Base-by-base conservation (phyloP, 2,888 invertebrate species). In the Trichopria drosophilae region DNA sequence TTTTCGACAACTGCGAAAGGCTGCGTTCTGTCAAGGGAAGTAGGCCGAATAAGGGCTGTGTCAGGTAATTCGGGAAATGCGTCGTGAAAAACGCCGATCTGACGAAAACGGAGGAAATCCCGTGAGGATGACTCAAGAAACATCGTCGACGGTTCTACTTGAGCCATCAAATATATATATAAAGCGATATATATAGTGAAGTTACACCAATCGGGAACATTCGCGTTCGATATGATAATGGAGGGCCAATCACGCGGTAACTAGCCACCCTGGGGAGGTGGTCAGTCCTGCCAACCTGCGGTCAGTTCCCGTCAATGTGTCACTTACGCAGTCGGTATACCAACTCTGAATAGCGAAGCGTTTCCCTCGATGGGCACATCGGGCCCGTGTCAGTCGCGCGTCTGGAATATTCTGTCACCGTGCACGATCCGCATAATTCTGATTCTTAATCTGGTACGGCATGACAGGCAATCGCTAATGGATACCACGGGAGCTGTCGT, bases 231-330 rank as follows among this genome's bases (percentile, higher is more conserved):
- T 71, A 74, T 75, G 74, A 73, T 74, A 75, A 74, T 74, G 73
- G 72, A 73, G 69, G 74, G 69, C 73, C 73, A 75, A 75, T 75
- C 74, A 73, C 73, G 75, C 73, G 75, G 73, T 73, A 73, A 74
- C 74, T 70, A 70, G 67, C 67, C 64, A 70, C 74, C 71, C 73
- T 60, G 60, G 74, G 75, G 75, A 73, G 61, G 66, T 67, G 73
- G 71, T 69, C 71, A 69, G 67, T 65, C 59, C 67, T 71, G 71
- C 72, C 71, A 72, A 68, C 68, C 66, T 65, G 72, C 63, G 72
- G 72, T 73, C 72, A 73, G 71, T 62, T 69, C 69, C 69, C 72
- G 73, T 75, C 74, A 75, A 75, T 75, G 73, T 75, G 74, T 75
- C 74, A 75, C 75, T 75, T 75, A 73, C 65, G 67, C 71, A 67